Evolutionary conservation across 2,888 invertebrate genomes (phyloP), one percentile per base, ranked within the genome.

Genomic region (Cylindroiulus punctatus): DNA sequence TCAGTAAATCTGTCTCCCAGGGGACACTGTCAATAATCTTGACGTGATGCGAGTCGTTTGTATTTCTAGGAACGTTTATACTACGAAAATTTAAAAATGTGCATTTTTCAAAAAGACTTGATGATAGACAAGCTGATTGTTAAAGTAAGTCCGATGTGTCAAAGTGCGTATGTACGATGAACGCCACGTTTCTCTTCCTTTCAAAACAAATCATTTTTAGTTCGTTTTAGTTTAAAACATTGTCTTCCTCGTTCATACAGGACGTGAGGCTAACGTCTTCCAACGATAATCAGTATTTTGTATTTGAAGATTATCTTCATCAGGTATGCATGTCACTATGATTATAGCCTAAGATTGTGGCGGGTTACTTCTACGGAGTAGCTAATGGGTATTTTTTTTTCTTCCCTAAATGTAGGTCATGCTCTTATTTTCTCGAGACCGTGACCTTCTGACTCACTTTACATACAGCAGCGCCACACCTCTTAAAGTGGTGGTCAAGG

Each of bases 211-310:
- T 40, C 40, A 40, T 40, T 40, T 8, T 40, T 40, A 7, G 4
- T 40, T 40, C 8, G 40, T 8, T 4, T 4, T 4, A 40, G 8
- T 40, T 40, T 7, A 40, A 4, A 40, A 40, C 40, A 7, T 40
- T 8, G 5, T 4, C 40, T 40, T 40, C 40, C 40, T 8, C 40
- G 4, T 40, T 8, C 4, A 40, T 40, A 42, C 88, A 94, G 93
- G 98, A 98, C 90, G 96, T 98, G 12, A 97, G 97, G 91, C 91
- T 98, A 87, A 98, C 98, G 0, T 97, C 98, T 0, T 97, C 97
- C 14, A 98, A 98, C 91, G 98, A 98, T 90, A 98, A 98, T 91
- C 98, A 98, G 90, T 98, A 98, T 91, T 98, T 98, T 91, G 98
- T 98, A 0, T 98, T 98, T 91, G 98, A 98, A 92, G 98, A 98